phyloP scores from a whole-genome alignment of 2,113 vertebrate species.

The Caloenas nicobarica region DNA sequence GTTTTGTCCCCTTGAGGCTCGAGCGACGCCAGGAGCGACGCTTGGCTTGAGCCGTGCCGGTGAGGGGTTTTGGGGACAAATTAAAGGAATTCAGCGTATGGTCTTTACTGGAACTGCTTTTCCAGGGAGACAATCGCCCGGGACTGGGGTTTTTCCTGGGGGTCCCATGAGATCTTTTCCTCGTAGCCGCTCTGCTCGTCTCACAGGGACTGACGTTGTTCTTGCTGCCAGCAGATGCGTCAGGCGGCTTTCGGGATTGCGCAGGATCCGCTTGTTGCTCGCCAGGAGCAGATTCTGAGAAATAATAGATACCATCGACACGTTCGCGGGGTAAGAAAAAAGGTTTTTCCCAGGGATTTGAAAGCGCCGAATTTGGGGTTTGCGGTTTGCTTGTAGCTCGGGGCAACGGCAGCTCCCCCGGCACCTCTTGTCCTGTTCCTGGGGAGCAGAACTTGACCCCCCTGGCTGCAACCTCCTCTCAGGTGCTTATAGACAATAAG shows the following conservation, averaged over 20 bases:
- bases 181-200: fast-evolving
- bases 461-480: too few species aligned
- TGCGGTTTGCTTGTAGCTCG: background rate
- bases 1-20: background rate
- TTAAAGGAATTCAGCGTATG: fast-evolving
- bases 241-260: fast-evolving
- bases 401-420: too few species aligned
- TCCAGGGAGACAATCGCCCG: background rate
- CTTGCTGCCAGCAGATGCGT: fast-evolving
- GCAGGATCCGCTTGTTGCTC: background rate
- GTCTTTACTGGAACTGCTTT: background rate
- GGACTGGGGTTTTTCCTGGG: background rate
- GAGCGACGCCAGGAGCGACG: constrained; percentile 37
- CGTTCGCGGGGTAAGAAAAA: fast-evolving
- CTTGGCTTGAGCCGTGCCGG: background rate
- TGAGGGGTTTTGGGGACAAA: fast-evolving
- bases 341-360: too few species aligned
- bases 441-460: too few species aligned
- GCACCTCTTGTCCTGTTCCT: too few species aligned
- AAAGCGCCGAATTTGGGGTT: background rate
- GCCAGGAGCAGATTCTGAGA: background rate
- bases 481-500: too few species aligned
- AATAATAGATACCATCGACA: fast-evolving
- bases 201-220: fast-evolving
- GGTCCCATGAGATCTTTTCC: background rate